phyloP scores from a whole-genome alignment of 2,797 vertebrate species.

The Argyrosomus regius region DNA sequence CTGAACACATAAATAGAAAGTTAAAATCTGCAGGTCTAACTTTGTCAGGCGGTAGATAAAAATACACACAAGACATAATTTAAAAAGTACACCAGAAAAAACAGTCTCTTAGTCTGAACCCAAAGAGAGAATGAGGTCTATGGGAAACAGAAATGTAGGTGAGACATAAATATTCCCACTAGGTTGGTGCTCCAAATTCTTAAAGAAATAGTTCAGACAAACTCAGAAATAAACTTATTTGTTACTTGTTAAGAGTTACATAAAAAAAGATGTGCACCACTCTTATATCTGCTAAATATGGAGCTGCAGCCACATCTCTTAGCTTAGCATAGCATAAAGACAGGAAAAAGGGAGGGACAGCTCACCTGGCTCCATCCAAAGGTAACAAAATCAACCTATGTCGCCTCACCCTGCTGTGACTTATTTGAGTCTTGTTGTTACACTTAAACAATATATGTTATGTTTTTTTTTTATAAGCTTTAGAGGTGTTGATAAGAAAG shows the following conservation, averaged over 20 bases:
- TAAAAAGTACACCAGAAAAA: neutral
- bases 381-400: no score
- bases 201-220: conserved; percentile 9
- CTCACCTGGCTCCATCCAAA: neutral
- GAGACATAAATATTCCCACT: conserved; percentile 13
- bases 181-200: conserved; percentile 22
- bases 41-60: neutral
- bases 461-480: neutral
- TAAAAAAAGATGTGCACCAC: neutral
- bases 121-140: conserved; percentile 14
- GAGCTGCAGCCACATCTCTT: neutral
- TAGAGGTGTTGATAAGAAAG: neutral
- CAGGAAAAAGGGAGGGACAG: neutral
- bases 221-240: neutral
- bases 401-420: neutral
- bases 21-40: neutral
- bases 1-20: conserved; percentile 38
- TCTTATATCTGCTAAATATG: neutral
- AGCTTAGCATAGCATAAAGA: neutral
- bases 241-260: neutral
- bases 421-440: neutral
- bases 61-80: neutral
- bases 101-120: neutral
- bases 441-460: neutral
- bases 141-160: neutral